Conservation (phyloP, 2,888 invertebrate species). For the Zaprionus bogoriensis region DNA sequence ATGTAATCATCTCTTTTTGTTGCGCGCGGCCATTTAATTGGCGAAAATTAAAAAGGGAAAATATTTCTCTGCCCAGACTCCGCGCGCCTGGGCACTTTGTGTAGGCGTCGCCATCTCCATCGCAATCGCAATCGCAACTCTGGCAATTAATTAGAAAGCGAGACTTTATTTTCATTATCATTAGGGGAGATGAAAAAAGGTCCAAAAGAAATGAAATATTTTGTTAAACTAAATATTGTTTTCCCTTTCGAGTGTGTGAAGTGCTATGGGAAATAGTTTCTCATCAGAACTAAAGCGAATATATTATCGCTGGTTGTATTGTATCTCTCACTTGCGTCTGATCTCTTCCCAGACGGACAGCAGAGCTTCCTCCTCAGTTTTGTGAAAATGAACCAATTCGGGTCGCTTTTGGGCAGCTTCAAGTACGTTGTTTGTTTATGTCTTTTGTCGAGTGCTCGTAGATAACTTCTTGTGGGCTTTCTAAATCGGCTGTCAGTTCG, state of each 20-base stretch:
- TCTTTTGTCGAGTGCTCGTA: too few relatives aligned
- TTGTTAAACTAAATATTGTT: constrained; percentile 1
- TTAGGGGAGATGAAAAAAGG: constrained; percentile 23
- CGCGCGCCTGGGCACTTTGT: constrained; percentile 41
- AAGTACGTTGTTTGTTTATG: neutral
- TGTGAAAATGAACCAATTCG: neutral
- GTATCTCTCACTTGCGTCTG: neutral
- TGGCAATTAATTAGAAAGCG: constrained; percentile 77
- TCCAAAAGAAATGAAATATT: constrained; percentile 38
- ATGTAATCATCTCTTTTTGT: constrained; percentile 51
- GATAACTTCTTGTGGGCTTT: constrained; percentile 37
- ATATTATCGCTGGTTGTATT: neutral
- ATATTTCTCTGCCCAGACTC: constrained; percentile 46
- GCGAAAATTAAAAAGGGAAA: constrained; percentile 78
- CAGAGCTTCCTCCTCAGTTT: neutral
- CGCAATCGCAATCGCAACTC: constrained; percentile 22
- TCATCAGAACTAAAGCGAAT: neutral
- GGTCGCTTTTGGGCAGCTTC: neutral
- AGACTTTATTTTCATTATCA: constrained; percentile 53
- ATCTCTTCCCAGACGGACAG: too few relatives aligned
- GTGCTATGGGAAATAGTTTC: neutral
- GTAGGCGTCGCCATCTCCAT: constrained; percentile 68
- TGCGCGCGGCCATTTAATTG: constrained; percentile 64
- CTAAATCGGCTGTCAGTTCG: constrained; percentile 45
- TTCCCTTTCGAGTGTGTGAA: neutral